phyloP scores from a whole-genome alignment of 1,140 invertebrate genomes.

The Scaptomyza montana region DNA sequence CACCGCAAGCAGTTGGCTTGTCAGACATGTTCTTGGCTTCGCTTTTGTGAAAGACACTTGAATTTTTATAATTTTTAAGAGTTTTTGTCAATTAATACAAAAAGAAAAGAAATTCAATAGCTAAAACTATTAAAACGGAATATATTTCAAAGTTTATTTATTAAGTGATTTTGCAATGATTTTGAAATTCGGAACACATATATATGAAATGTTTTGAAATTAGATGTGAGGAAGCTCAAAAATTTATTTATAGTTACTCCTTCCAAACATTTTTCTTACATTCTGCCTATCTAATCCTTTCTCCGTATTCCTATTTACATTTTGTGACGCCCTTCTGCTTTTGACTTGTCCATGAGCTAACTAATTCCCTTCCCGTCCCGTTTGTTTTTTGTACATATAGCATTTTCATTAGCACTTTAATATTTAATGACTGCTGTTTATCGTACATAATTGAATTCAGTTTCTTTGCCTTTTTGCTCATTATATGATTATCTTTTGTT shows the following conservation, averaged over 20 bases:
- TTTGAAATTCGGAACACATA: too few relatives aligned
- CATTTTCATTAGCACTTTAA: constrained; percentile 76
- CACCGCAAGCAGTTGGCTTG: constrained; percentile 23
- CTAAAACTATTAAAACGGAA: too few relatives aligned
- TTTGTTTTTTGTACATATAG: too few relatives aligned
- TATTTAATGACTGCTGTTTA: constrained; percentile 80
- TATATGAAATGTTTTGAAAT: neutral
- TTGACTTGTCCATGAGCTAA: too few relatives aligned
- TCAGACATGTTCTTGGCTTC: neutral
- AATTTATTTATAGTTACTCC: neutral
- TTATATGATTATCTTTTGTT: constrained; percentile 80
- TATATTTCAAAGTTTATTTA: too few relatives aligned
- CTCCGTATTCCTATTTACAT: constrained; percentile 16
- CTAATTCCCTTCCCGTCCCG: too few relatives aligned
- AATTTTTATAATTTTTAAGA: too few relatives aligned
- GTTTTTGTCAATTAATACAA: too few relatives aligned
- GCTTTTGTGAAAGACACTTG: neutral
- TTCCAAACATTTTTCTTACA: neutral
- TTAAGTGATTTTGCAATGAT: too few relatives aligned
- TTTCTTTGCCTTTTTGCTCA: constrained; percentile 67
- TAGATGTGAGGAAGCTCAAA: neutral
- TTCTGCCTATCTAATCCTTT: too few relatives aligned
- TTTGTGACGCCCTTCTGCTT: constrained; percentile 30
- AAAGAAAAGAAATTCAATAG: neutral
- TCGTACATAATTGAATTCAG: constrained; percentile 76